Base-by-base conservation (phyloP, 2,797 vertebrate genomes). In the Margarornis squamiger region DNA sequence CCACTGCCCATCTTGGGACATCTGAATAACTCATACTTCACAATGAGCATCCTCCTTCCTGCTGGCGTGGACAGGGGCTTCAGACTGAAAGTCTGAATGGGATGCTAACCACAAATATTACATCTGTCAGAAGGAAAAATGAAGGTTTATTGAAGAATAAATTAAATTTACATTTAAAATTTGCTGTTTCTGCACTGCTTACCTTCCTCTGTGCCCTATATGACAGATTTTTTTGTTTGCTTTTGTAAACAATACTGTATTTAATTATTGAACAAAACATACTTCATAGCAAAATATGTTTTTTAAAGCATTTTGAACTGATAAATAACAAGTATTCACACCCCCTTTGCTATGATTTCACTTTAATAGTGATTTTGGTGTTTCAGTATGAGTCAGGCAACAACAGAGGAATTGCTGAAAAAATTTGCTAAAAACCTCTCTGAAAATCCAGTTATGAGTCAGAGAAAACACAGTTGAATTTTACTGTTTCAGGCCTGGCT, bases 371-470 rank as follows among this genome's bases (percentile, higher is more conserved):
- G 62, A 84, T 74, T 79, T 88, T 70, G 59, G 54, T 86, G 85
- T 78, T 93, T 92, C 78, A 51, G 36, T 71, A 85, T 95, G 87
- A 95, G 82, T 95, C 95, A 96, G 87, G 68, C 78, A 90, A 92
- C 81, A 92, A 87, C 89, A 90, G 52, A 80, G 75, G 68, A 88
- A 92, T 61, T 49, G 89, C 85, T 92, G 81, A 83, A 93, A 79
- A 96, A 83, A 94, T 71, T 88, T 23, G 3, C 93, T 92, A 49
- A 94, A 96, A 95, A 71, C 14, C 45, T 79, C 43, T 92, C 67
- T 75, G 81, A 85, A 88, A 93, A 94, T 29, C 2, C 52, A 71
- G 49, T 78, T 86, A 74, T 89, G 89, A 97, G 78, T 96, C 92
- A 97, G 79, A 95, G 57, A 74, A 93, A 92, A 76, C 15, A 77